Evolutionary conservation across 2,113 vertebrate genomes (phyloP), one percentile per base, ranked within the genome.

Genomic region (Hystrix cristata): DNA sequence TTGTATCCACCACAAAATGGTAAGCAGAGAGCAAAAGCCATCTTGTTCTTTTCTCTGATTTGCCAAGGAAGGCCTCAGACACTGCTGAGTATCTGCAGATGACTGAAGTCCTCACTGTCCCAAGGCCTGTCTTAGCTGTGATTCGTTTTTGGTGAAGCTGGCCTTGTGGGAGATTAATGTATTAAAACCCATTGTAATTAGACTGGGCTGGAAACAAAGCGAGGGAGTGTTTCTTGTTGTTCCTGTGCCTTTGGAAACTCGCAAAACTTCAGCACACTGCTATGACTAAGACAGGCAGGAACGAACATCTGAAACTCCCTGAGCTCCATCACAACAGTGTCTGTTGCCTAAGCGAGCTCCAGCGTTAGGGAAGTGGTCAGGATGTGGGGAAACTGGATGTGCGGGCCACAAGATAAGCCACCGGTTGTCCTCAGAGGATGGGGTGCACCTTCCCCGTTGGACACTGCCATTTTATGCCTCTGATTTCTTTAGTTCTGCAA

Each of bases 241-340:
- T 92, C 62, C 46, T 25, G 9, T 46, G 67, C 51, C 57, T 96
- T 31, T 67, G 93, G 91, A 93, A 97, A 95, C 83, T 95, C 81
- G 86, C 94, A 16, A 76, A 93, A 95, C 88, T 97, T 87, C 57
- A 67, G 79, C 14, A 64, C 72, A 62, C 23, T 93, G 67, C 23
- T 29, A 31, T 97, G 97, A 95, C 90, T 96, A 78, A 91, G 59
- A 53, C 57, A 21, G 67, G 95, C 78, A 96, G 87, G 93, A 88
- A 96, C 9, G 62, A 74, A n/a, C 57, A 43, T 79, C 82, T 60
- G 51, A 83, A 86, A 87, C 57, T 43, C 48, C 46, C 72, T 11
- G 29, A 57, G 67, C 43, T 18, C 59, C 64, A 21, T 57, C n/a
- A 29, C 85, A 69, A 27, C 38, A 16, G 18, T 38, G 25, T 14